phyloP scores from a whole-genome alignment of 2,797 vertebrate genomes.

The Brachyalestes nurse region DNA sequence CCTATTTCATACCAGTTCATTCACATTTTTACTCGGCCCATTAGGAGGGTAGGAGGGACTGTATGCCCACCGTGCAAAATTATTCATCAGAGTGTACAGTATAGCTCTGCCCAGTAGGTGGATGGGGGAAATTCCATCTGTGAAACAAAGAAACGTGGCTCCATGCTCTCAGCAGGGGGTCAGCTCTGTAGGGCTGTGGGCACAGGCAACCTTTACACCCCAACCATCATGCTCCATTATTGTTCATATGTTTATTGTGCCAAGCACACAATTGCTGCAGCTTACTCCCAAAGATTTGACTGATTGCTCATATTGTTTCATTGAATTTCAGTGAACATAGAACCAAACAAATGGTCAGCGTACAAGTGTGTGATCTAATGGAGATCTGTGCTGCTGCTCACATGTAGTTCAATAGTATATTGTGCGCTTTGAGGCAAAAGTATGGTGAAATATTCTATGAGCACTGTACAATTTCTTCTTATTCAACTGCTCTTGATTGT shows the following conservation, averaged over 20 bases:
- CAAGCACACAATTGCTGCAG: constrained; percentile 51
- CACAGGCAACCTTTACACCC: constrained; percentile 62
- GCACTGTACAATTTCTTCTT: neutral
- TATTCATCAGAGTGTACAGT: neutral
- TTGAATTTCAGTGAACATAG: constrained; percentile 45
- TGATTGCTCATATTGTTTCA: constrained; percentile 50
- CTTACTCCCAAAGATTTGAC: constrained; percentile 48
- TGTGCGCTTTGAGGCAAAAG: neutral
- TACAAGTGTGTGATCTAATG: constrained; percentile 24
- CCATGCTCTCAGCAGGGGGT: constrained; percentile 51
- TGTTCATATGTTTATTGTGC: constrained; percentile 76
- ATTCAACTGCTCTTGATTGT: neutral
- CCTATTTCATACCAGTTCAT: no score
- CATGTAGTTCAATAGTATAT: constrained; percentile 29
- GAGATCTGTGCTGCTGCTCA: constrained; percentile 22
- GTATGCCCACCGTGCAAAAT: neutral
- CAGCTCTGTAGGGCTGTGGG: constrained; percentile 23
- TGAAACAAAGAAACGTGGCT: constrained; percentile 39
- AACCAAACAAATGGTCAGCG: constrained; percentile 34
- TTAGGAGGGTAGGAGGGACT: no score
- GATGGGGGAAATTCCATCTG: constrained; percentile 43
- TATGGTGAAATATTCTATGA: neutral
- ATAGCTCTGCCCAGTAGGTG: constrained; percentile 19
- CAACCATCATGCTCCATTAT: constrained; percentile 69
- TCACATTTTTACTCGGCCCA: no score